These are phyloP conservation scores for Coturnix japonica DNA, from an alignment of 2,113 vertebrate species.

Conservation along the genomic window DNA sequence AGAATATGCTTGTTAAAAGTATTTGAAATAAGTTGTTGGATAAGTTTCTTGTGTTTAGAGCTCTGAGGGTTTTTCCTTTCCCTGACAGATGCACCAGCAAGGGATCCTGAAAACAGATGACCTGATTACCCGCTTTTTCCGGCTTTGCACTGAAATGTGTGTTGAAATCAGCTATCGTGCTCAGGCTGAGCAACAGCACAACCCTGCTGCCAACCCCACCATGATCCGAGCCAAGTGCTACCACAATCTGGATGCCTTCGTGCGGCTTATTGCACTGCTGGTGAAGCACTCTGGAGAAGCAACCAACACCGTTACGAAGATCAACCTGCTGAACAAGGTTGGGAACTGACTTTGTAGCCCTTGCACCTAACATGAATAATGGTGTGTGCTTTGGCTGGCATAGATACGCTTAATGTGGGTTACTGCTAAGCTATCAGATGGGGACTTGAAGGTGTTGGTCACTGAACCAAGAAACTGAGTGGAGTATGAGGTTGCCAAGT, in stretches of 20 bases:
- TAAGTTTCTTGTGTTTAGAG: not conserved
- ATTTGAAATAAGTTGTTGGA: not conserved
- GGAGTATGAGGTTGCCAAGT: not conserved
- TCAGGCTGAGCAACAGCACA: slow-evolving; percentile 97
- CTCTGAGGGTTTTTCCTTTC: not conserved
- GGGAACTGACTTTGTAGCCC: not conserved
- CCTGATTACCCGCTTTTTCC: slow-evolving; percentile 97
- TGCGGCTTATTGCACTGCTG: slow-evolving; percentile 93
- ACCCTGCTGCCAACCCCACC: slow-evolving; percentile 94
- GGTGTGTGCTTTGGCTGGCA: accelerated
- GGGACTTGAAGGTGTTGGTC: not conserved
- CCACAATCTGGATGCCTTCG: slow-evolving; percentile 98
- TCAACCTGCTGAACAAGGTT: slow-evolving; percentile 98
- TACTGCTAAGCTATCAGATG: not conserved
- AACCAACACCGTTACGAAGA: slow-evolving; percentile 98
- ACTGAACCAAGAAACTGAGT: not conserved
- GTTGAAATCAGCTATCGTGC: slow-evolving; percentile 98
- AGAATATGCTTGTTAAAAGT: not conserved
- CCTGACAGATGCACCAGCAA: slow-evolving; percentile 95
- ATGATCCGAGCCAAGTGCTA: slow-evolving; percentile 99
- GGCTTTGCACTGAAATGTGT: slow-evolving; percentile 98
- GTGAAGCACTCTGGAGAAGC: slow-evolving; percentile 99
- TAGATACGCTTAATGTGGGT: not conserved
- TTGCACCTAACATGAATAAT: accelerated
- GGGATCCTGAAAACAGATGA: slow-evolving; percentile 98